Evolutionary conservation across 2,113 vertebrate genomes (phyloP).

Genomic region (Colaptes auratus): DNA sequence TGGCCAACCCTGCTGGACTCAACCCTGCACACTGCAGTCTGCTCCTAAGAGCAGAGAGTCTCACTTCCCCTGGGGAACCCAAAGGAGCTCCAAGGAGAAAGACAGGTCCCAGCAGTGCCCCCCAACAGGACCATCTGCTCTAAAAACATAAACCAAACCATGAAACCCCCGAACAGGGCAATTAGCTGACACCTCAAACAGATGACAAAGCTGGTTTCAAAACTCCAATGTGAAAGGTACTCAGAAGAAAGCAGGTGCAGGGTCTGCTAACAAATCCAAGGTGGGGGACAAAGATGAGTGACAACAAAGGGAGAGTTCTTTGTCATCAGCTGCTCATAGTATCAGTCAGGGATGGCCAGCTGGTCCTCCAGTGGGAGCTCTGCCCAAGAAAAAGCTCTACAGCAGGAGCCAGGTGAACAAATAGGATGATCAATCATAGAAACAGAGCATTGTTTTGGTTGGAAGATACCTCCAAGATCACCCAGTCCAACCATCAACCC

Average conservation of each 20-base stretch:
- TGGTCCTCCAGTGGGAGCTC: not conserved
- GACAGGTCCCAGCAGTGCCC: not conserved
- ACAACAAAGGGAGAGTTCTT: not conserved
- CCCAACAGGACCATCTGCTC: not conserved
- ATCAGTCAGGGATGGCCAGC: too few species aligned
- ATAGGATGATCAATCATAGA: not conserved
- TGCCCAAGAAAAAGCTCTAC: not conserved
- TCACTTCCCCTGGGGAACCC: not conserved
- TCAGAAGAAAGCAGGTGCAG: not conserved
- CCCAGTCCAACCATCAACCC: too few species aligned
- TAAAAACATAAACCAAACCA: not conserved
- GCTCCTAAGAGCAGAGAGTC: not conserved
- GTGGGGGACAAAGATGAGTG: not conserved
- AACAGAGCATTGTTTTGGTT: too few species aligned
- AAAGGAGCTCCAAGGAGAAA: not conserved
- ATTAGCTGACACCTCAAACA: too few species aligned
- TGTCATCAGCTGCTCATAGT: not conserved
- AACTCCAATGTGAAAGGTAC: not conserved
- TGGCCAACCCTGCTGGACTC: not conserved
- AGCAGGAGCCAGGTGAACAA: not conserved
- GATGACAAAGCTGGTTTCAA: not conserved
- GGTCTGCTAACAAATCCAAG: not conserved
- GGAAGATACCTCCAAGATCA: too few species aligned
- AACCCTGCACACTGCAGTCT: not conserved
- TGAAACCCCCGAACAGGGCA: not conserved